phyloP scores from a whole-genome alignment of 2,113 vertebrate genomes.

The Astur gentilis region DNA sequence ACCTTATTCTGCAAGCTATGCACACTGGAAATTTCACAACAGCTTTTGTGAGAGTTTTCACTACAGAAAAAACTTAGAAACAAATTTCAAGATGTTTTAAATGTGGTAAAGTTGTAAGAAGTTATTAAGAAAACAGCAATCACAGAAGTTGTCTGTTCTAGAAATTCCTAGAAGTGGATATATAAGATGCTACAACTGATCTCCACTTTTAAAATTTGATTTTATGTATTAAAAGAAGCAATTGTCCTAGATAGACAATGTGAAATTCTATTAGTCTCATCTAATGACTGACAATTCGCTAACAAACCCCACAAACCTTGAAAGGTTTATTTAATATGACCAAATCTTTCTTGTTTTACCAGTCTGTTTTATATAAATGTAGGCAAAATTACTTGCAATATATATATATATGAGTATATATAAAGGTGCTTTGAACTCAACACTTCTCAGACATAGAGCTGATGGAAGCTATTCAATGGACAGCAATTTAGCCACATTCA shows the following conservation, averaged over 20 bases:
- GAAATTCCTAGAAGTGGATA: not conserved
- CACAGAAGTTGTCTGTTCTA: not conserved
- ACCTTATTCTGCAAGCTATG: not conserved
- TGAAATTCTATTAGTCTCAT: not conserved
- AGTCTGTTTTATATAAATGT: not conserved
- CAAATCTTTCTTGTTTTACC: not conserved
- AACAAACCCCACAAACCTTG: not conserved
- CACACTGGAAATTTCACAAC: not conserved
- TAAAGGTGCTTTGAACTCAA: not conserved
- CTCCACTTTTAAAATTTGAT: not conserved
- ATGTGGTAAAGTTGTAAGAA: not conserved
- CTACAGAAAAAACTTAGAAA: not conserved
- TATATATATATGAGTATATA: too few species aligned
- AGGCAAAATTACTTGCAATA: not conserved
- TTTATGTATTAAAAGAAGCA: not conserved
- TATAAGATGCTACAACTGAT: not conserved
- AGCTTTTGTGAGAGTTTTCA: not conserved
- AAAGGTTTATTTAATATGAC: not conserved
- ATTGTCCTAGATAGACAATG: not conserved
- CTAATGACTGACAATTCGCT: not conserved
- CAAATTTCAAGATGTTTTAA: not conserved
- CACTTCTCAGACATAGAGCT: not conserved
- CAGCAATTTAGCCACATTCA: not conserved
- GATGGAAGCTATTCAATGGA: not conserved
- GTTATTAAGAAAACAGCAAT: not conserved